A percentile compares a stretch with the other conserved stretches of the same genome.
Conservation (phyloP, 2,797 vertebrate species). For the Falco concolor region DNA sequence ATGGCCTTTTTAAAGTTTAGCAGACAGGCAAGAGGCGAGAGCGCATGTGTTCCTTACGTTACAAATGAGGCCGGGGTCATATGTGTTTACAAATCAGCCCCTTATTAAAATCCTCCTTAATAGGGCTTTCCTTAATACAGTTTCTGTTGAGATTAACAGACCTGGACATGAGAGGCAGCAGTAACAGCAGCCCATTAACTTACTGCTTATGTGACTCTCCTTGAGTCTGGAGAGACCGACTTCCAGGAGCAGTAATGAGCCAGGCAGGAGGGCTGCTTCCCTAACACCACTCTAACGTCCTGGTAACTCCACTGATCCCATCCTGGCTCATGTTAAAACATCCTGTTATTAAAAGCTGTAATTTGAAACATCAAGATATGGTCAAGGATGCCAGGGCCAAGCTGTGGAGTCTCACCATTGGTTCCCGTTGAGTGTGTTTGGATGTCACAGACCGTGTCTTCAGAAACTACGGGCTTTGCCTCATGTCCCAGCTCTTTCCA, state of each 20-base stretch:
- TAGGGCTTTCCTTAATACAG: not conserved
- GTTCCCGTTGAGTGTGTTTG: not conserved
- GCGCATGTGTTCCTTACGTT: fast-evolving
- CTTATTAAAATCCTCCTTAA: constrained; percentile 18
- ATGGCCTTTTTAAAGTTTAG: not conserved
- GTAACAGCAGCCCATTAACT: not conserved
- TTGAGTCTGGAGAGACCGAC: not conserved
- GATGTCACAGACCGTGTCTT: not conserved
- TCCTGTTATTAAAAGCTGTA: not conserved
- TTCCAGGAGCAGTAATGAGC: not conserved
- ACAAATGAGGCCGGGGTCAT: not conserved
- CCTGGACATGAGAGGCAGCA: not conserved
- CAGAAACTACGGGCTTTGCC: not conserved
- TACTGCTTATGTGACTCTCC: not conserved
- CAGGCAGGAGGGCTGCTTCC: not conserved
- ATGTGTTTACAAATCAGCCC: constrained; percentile 15
- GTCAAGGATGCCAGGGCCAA: not conserved
- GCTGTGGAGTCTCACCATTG: not conserved
- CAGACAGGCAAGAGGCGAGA: not conserved
- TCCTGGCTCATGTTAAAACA: not conserved
- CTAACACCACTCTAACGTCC: fast-evolving
- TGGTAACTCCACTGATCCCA: not conserved
- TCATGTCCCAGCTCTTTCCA: not conserved
- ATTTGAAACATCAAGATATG: not conserved
- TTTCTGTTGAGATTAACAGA: not conserved